phyloP scores from a whole-genome alignment of 2,888 invertebrate species.

The Ptilodon capucinus region DNA sequence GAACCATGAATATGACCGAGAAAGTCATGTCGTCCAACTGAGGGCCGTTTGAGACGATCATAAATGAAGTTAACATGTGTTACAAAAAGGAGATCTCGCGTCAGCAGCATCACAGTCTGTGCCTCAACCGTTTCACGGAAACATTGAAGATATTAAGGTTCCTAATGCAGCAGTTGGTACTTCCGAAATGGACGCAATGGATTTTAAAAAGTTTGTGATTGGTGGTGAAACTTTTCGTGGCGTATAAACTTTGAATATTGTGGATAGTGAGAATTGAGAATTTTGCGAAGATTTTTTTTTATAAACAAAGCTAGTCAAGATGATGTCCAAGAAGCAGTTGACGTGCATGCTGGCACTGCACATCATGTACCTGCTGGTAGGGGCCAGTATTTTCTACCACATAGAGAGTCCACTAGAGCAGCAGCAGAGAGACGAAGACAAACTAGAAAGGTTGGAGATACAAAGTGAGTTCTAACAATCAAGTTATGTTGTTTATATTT shows the following conservation, averaged over 20 bases:
- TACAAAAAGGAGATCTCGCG: conserved; percentile 40
- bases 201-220: conserved; percentile 53
- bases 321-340: conserved; percentile 92
- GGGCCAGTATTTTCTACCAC: conserved; percentile 93
- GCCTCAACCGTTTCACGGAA: conserved; percentile 42
- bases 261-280: conserved; percentile 31
- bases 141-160: conserved; percentile 43
- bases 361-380: conserved; percentile 89
- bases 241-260: conserved; percentile 34
- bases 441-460: conserved; percentile 85
- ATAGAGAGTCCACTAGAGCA: conserved; percentile 90
- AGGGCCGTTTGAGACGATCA: conserved; percentile 24
- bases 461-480: conserved; percentile 83
- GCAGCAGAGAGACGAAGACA: conserved; percentile 81
- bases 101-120: conserved; percentile 36
- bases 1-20: conserved; percentile 16
- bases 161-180: conserved; percentile 40
- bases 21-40: conserved; percentile 8
- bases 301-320: conserved; percentile 66
- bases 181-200: conserved; percentile 51
- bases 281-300: conserved; percentile 23
- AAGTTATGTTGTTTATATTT: neutral
- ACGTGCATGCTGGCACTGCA: conserved; percentile 88
- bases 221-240: conserved; percentile 33
- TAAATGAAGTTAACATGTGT: conserved; percentile 54